These are phyloP conservation scores for Tetranychus cinnabarinus DNA, from an alignment of 1,140 invertebrate species.

Conservation along the genomic window DNA sequence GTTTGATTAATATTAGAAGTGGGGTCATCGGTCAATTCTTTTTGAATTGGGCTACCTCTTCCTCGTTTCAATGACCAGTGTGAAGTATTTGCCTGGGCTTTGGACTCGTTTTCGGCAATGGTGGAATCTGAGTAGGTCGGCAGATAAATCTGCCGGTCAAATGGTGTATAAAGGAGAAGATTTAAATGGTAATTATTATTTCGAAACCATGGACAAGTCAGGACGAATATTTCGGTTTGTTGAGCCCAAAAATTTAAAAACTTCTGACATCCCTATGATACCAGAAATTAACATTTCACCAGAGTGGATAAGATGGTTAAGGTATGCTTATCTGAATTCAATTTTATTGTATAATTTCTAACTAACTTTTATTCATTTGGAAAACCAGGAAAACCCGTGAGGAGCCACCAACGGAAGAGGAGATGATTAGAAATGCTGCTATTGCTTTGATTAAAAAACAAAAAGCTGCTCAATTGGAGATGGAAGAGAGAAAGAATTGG, in stretches of 20 bases:
- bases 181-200: neutral
- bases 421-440: neutral
- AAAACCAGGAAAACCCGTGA: neutral
- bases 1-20: too few species aligned
- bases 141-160: neutral
- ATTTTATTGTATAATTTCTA: neutral
- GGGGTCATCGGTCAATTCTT: too few species aligned
- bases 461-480: neutral
- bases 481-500: neutral
- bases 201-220: neutral
- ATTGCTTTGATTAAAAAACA: neutral
- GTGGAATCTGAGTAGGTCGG: too few species aligned
- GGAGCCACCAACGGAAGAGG: neutral
- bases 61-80: too few species aligned
- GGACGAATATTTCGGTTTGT: neutral
- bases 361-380: neutral
- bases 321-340: neutral
- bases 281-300: neutral
- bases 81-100: too few species aligned
- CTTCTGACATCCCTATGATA: neutral
- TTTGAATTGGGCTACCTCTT: too few species aligned
- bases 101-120: too few species aligned
- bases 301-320: neutral
- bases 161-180: neutral
- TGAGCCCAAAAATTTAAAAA: neutral